Evolutionary conservation across 1,140 invertebrate species (phyloP), one percentile per base, ranked within the genome.

Genomic region (Lepidurus arcticus): DNA sequence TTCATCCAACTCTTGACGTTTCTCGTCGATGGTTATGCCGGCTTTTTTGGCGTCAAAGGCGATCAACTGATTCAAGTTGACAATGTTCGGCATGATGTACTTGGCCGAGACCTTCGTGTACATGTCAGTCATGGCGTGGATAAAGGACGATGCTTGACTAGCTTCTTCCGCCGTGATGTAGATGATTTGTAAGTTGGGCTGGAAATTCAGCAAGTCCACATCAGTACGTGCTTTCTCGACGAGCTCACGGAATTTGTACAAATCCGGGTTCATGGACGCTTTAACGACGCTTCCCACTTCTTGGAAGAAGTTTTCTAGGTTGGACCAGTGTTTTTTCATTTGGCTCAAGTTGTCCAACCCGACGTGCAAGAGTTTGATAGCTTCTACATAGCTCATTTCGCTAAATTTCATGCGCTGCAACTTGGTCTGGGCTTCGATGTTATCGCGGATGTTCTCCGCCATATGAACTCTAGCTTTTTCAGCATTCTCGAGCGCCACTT

Each of bases 61-160:
- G 21, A 76, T 76, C 13, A 76, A 16, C 9, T 8, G 6, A 8
- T 76, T 7, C 1, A 76, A 4, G 1, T 24, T 16, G 43, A 26
- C 44, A 44, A 76, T 24, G 11, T 44, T 42, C 9, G 75, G 75
- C 75, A 76, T 76, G n/a, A 76, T 21, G 75, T 76, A 76, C n/a
- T 76, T 26, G 7, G 42, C 26, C 3, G 75, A 76, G 34, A 76
- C 47, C 7, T 43, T 1, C 21, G 10, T n/a, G 43, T 76, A 76
- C 10, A 44, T 76, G 7, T 13, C 1, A 44, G 75, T 44, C 75
- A 76, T 44, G 0, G 13, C 44, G 43, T 45, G 13, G 11, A 44
- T 47, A 7, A 44, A 13, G 7, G 7, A 44, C n/a, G 34, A 11
- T 7, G 43, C 44, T 43, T 47, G 42, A 45, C 11, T 44, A 26